Base-by-base conservation (phyloP, 2,797 vertebrate genomes). In the Denticeps clupeoides region DNA sequence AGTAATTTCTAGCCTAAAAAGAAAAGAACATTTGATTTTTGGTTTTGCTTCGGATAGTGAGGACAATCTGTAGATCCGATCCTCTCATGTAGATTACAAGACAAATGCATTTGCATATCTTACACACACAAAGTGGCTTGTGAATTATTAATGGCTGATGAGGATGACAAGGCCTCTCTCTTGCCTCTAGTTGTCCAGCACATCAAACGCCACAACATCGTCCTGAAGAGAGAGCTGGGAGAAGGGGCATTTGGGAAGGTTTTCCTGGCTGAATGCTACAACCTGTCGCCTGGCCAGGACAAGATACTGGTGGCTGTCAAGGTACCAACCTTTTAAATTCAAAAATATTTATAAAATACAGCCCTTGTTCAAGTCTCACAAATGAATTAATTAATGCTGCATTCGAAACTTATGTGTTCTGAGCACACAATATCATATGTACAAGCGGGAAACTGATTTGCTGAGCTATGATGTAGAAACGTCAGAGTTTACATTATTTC, bases 161-260 rank as follows among this genome's bases (percentile, higher is more conserved):
- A 38, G 35, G 26, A 15, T 11, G 16, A 7, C 11, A 16, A 16
- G 23, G 33, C 31, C 8, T 26, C 16, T 13, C 3, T 31, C 4
- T 9, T 72, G 59, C 42, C 51, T 73, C 18, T 75, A 99, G 95
- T 97, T 71, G 95, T 99, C 58, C 92, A 95, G 63, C 94, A 99
- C 74, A 99, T 99, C 74, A 99, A 99, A 69, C 85, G 94, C 41
- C 94, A 97, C 72, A 96, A 98, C 71, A 97, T 99, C 0, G 87
- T 97, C 21, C 80, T 99, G 58, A 99, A 95, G 80, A 83, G 91
- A 59, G 95, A 99, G 74, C 82, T 99, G 44, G 95, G 95, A 54
- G 95, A 99, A 78, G 95, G 94, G 56, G 95, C 95, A 19, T 99
- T 99, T 49, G 95, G 95, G 41, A 99, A 97, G 74, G 95, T 99